Evolutionary conservation across 2,113 vertebrate genomes (phyloP).

Genomic region (Callipepla californica): DNA sequence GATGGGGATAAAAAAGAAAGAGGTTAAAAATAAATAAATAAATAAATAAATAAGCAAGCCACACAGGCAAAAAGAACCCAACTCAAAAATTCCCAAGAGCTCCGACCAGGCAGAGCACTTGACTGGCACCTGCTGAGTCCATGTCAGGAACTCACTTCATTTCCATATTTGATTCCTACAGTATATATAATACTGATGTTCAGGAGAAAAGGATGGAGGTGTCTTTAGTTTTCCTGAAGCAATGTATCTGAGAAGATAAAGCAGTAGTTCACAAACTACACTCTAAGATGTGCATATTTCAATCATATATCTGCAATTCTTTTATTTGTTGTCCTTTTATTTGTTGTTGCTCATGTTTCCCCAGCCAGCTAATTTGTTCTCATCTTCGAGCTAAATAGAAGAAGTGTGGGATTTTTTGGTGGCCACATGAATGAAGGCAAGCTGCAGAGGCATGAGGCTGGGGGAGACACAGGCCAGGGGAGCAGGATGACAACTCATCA

Average conservation of each 20-base stretch:
- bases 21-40: not conserved
- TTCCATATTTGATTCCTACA: not conserved
- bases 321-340: not conserved
- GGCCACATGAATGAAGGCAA: not conserved
- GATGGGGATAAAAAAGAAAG: not conserved
- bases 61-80: not conserved
- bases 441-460: not conserved
- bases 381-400: not conserved
- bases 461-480: no score
- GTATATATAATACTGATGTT: not conserved
- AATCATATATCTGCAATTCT: not conserved
- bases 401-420: not conserved
- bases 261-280: not conserved
- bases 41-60: not conserved
- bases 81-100: not conserved
- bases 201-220: not conserved
- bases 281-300: not conserved
- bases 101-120: not conserved
- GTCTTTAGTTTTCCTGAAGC: not conserved
- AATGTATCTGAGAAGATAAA: not conserved
- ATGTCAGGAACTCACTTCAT: not conserved
- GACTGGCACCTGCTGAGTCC: not conserved
- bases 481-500: not conserved
- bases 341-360: not conserved
- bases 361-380: not conserved